Base-by-base conservation (phyloP, 2,797 vertebrate species). In the Xiphophorus birchmanni region DNA sequence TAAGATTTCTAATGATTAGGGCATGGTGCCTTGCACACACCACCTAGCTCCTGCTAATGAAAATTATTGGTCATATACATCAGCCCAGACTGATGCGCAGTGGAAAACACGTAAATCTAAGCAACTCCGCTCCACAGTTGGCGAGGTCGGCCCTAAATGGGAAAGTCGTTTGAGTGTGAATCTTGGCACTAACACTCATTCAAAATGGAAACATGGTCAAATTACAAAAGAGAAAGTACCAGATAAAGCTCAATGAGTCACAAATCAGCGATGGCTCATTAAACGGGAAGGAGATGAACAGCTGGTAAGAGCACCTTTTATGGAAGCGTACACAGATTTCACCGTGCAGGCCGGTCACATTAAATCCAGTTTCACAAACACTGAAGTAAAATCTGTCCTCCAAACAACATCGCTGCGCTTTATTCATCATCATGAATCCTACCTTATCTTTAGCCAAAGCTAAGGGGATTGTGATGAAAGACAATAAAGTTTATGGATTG, bases 61-160 rank as follows among this genome's bases (percentile, higher is more conserved):
- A 65, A 65, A 65, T 65, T 65, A 65, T 65, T 37, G 60, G 60
- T 37, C 13, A 17, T 37, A 37, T 65, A 65, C 60, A 65, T 65
- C 60, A 65, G 3, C 15, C 6, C 60, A 37, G 60, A 65, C 32
- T 37, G 65, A 67, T 26, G 21, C 65, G 23, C 11, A 23, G 65
- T 5, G 65, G 65, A 69, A 69, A 69, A 69, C 21, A 12, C 8
- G 9, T 69, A 40, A 69, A 69, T 69, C 65, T 69, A 5, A 69
- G 65, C 37, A 42, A 26, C 35, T 5, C 37, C 18, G 32, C 17
- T 67, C 65, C 65, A 23, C 37, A 23, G 65, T 26, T 26, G 65
- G 21, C 37, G 10, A 26, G 37, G 21, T 21, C 37, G 35, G 35
- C 63, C 37, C 18, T 42, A 26, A 69, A 69, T 23, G 37, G 8